Conservation (phyloP, 2,888 invertebrate genomes). For the Xestia sexstrigata region DNA sequence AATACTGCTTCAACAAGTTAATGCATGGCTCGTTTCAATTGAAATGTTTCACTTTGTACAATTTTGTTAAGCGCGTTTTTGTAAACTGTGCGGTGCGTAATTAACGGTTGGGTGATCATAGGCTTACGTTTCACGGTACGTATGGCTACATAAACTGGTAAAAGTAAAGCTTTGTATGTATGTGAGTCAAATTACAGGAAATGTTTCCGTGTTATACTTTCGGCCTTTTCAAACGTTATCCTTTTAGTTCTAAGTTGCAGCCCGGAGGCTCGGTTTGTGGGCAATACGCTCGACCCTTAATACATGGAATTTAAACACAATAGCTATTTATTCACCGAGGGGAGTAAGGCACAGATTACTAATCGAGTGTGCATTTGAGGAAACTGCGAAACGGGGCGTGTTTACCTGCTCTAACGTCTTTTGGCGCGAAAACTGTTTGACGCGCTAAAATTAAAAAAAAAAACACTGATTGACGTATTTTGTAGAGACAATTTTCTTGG, state of each 20-base stretch:
- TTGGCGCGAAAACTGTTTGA: too few relatives aligned
- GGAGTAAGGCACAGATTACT: too few relatives aligned
- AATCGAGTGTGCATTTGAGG: too few relatives aligned
- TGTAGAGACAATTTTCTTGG: too few relatives aligned
- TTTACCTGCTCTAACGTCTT: too few relatives aligned
- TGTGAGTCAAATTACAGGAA: background rate
- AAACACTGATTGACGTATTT: too few relatives aligned
- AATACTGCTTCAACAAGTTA: conserved; percentile 33
- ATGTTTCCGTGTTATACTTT: background rate
- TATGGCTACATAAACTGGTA: background rate
- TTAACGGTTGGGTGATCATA: conserved; percentile 27
- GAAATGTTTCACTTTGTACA: conserved; percentile 42
- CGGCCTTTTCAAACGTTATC: background rate
- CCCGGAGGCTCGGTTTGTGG: background rate
- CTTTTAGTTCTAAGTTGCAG: background rate
- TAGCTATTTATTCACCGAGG: too few relatives aligned
- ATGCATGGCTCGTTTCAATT: conserved; percentile 31
- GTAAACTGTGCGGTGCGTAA: background rate
- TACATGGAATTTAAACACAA: background rate
- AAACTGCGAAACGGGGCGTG: too few relatives aligned
- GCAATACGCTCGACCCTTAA: background rate
- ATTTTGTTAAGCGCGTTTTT: conserved; percentile 22
- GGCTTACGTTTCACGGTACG: background rate
- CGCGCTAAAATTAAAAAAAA: too few relatives aligned
- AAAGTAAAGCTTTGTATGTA: background rate